phyloP scores from a whole-genome alignment of 1,140 invertebrate genomes.

The Drosophila mauritiana region DNA sequence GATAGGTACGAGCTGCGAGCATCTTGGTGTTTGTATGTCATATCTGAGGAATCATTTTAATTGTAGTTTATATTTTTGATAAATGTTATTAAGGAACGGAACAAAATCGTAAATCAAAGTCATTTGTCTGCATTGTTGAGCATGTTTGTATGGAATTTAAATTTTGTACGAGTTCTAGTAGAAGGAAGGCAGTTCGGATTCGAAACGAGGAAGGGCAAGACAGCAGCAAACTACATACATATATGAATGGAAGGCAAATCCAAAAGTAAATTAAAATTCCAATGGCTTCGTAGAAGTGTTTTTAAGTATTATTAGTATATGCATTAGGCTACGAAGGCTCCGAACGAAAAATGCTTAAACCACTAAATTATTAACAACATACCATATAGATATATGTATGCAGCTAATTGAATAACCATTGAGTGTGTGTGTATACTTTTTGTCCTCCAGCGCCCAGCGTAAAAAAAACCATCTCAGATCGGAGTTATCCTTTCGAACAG shows the following conservation, averaged over 20 bases:
- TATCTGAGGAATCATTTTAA: constrained; percentile 67
- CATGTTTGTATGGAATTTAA: constrained; percentile 78
- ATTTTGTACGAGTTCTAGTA: constrained; percentile 57
- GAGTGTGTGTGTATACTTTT: constrained; percentile 43
- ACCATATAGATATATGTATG: constrained; percentile 40
- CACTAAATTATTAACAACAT: constrained; percentile 44
- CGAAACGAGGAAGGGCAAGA: constrained; percentile 30
- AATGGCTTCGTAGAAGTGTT: constrained; percentile 83
- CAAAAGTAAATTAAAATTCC: constrained; percentile 61
- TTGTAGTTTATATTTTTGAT: constrained; percentile 84
- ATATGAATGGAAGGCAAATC: constrained; percentile 34
- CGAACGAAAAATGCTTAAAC: constrained; percentile 34
- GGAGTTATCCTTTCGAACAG: background rate
- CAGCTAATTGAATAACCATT: constrained; percentile 39
- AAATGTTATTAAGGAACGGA: constrained; percentile 76
- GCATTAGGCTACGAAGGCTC: constrained; percentile 36
- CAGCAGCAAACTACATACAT: constrained; percentile 50
- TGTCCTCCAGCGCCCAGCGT: constrained; percentile 8
- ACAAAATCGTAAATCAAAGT: constrained; percentile 59
- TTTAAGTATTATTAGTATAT: constrained; percentile 80
- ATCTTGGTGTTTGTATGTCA: constrained; percentile 45
- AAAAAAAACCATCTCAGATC: constrained; percentile 2
- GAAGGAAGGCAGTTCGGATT: constrained; percentile 32
- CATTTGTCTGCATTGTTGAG: constrained; percentile 65
- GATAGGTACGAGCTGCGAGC: constrained; percentile 11